Evolutionary conservation across 2,888 invertebrate genomes (phyloP), one percentile per base, ranked within the genome.

Genomic region (Synanthedon myopaeformis): DNA sequence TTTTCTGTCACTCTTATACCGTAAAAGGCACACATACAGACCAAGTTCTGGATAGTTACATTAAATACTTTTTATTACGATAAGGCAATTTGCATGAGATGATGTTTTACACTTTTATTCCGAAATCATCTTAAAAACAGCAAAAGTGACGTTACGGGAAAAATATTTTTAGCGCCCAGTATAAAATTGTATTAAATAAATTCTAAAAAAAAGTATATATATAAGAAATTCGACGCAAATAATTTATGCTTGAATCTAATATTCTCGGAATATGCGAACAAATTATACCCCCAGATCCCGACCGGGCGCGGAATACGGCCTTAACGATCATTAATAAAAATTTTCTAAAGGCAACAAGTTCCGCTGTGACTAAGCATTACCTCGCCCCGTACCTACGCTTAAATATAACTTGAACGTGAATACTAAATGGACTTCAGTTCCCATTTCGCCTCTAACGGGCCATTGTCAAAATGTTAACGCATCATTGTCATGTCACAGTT

Each of bases 401-500:
- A 57, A 60, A 59, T 54, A 59, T 49, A 56, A 54, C 41, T 54
- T 59, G 55, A 59, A 56, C 57, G 58, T 69, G 69, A 69, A 72
- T 66, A 67, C 61, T 66, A 69, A 76, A 74, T 71, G 65, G 69
- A 67, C 66, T 62, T 59, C 65, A 73, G 72, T 77, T 74, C 75
- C 73, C 70, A 74, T 79, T 79, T 69, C 62, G 68, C 72, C 74
- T 73, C 35, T 78, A 79, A 78, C 77, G 70, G 71, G 60, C 68
- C 65, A 78, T 82, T 81, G 80, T 82, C 67, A 70, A 68, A 72
- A 76, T 76, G 80, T 82, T 82, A 80, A 82, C 82, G 76, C 76
- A 72, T 82, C 79, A 79, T 79, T 81, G 82, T 84, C 76, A 75
- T 80, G 82, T 83, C 79, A 79, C 75, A 79, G 69, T 71, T 74